These are phyloP conservation scores for Capromys pilorides DNA, from an alignment of 2,797 vertebrate species.

Conservation along the genomic window DNA sequence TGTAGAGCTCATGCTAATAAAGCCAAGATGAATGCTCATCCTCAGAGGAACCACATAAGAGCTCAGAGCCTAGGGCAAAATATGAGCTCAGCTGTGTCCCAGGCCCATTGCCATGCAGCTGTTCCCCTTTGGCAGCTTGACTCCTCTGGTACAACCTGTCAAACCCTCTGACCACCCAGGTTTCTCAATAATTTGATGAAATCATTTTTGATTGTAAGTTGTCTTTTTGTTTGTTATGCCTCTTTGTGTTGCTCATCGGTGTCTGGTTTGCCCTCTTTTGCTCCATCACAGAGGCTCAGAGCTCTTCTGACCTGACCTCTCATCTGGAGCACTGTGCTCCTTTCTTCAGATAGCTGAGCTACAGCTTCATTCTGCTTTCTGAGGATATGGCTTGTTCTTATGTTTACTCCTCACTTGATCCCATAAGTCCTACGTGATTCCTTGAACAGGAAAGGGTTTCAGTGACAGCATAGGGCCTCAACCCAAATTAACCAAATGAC, in stretches of 20 bases:
- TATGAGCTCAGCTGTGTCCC: background rate
- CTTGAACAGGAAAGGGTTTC: background rate
- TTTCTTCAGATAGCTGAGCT: background rate
- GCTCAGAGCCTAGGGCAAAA: background rate
- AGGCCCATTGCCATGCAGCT: background rate
- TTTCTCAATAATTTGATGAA: background rate
- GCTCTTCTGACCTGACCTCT: background rate
- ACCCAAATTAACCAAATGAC: background rate
- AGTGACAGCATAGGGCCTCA: background rate
- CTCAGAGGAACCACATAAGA: background rate
- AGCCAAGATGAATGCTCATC: background rate
- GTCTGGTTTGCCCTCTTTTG: background rate
- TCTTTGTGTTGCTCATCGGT: slow-evolving; percentile 8
- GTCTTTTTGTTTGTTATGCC: background rate
- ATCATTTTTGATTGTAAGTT: background rate
- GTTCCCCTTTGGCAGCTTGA: background rate
- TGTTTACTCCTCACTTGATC: background rate
- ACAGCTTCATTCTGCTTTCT: background rate
- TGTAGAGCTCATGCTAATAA: background rate
- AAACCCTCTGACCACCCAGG: background rate
- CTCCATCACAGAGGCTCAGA: background rate
- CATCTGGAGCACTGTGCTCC: background rate
- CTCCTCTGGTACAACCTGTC: background rate
- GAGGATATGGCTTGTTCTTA: background rate
- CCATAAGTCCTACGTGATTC: background rate